Base-by-base conservation (phyloP, 2,888 invertebrate species). In the Netelia inedita region DNA sequence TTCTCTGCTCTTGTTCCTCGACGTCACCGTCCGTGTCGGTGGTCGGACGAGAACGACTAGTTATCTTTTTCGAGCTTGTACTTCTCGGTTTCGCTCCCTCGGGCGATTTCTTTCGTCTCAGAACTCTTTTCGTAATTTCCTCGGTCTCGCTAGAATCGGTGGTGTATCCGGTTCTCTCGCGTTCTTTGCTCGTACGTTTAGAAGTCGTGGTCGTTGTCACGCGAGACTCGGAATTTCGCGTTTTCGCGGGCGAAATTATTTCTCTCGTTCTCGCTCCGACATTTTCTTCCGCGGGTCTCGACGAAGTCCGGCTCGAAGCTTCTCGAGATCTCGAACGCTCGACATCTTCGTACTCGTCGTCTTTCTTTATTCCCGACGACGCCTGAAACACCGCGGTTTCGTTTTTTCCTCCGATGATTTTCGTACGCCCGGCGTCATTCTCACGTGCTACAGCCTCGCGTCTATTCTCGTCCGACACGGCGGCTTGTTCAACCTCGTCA, bases 111-210 rank as follows among this genome's bases (percentile, higher is more conserved):
- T 88, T 82, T 16, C 85, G 81, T 3, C 85, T 74, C n/a, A 83
- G 21, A 14, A 11, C 9, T 8, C 79, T 63, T 28, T 53, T 84
- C 2, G 74, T 57, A 2, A 76, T 83, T 23, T 87, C 76, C 21
- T 92, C 91, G 61, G 82, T 78, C 10, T 92, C 92, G 43, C 92
- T 92, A 5, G 92, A 91, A 53, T 92, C 92, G 2, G 88, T 88
- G 0, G 86, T 89, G 11, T 89, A 88, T 23, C 85, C 85, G 1
- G 85, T 87, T 16, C 73, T 87, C 41, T 90, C 90, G 3, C 88
- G 87, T 23, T 91, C 89, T 23, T 69, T 78, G 73, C 80, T 23
- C 16, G 63, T n/a, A 46, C 46, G 35, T 23, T 78, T 81, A 0
- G 50, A n/a, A 16, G 61, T 23, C 0, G 72, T 80, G 1, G 50